Evolutionary conservation across 2,797 vertebrate genomes (phyloP), one percentile per base, ranked within the genome.

Genomic region (Tokudaia tokunoshimensis): DNA sequence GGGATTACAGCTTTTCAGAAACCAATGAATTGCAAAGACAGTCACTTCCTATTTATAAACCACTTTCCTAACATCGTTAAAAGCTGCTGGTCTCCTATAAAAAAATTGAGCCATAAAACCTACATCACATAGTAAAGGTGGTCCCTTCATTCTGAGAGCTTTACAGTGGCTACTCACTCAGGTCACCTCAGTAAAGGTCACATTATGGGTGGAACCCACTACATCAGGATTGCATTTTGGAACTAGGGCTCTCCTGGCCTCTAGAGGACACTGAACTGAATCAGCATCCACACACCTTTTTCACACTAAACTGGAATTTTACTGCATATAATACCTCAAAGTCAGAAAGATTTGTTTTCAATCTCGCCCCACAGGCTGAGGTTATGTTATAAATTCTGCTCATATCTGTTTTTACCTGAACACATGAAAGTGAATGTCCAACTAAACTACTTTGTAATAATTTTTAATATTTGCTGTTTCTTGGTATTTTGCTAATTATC

Each of bases 21-120:
- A 98, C 95, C 97, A 98, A 97, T 97, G 98, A 98, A 97, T 97
- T 98, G 92, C 93, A 96, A 93, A 96, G 85, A 19, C 84, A 96
- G 93, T 50, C 89, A 91, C 86, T 96, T 97, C 92, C 92, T 96
- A 96, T 96, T 97, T 97, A 96, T 97, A 97, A 96, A 96, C 44
- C 76, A 93, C 75, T 95, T 41, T 91, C 89, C 88, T 95, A 95
- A 96, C 93, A 93, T 85, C 89, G 81, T 98, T 89, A 93, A 85
- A 65, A 96, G 74, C 89, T 95, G 61, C 94, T 98, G 92, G 83
- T 89, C 78, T 92, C 72, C 94, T 92, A 84, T 95, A 97, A 97
- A 97, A 95, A 92, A 95, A 96, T 97, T 97, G 95, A 98, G 94
- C 97, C 86, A 95, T 96, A 97, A 97, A 96, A 96, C 94, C 94